Evolutionary conservation across 1,140 invertebrate species (phyloP), one percentile per base, ranked within the genome.

Genomic region (Sesamia nonagrioides): DNA sequence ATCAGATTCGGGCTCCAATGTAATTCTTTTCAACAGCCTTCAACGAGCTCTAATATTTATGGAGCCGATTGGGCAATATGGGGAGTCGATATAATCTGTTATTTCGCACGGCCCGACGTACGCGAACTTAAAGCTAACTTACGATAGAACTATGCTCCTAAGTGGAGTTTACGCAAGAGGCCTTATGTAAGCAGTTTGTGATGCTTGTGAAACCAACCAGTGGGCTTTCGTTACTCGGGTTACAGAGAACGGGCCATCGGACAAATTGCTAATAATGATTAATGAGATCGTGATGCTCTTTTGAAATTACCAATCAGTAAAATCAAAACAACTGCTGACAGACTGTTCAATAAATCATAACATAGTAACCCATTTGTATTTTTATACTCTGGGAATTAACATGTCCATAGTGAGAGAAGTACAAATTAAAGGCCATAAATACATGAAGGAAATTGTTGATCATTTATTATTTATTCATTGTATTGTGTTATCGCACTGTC

Each of bases 161-260:
- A 92, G 90, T 89, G 84, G 79, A 71, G 84, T 88, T 94, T 92
- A 88, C 89, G 90, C 86, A 92, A 93, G 85, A 82, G 42, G 80
- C 76, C 60, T 74, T 92, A 93, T 92, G 87, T 94, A 94, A 94
- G 87, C 86, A 85, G 88, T 90, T 90, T 88, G 84, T 86, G 56
- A 45, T 90, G 88, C 86, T 92, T 92, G 88, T 87, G 91, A 88
- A 91, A 91, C 86, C 40, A 56, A 72, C 37, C 80, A 71, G 80
- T 84, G 86, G 84, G 86, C 87, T 91, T 92, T 90, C 86, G 83
- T 88, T 89, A 83, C 85, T 85, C 77, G 74, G 82, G 80, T 88
- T 86, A 82, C 82, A 85, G 84, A 81, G 81, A 80, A 75, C 48
- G 75, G 56, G 63, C 73, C 81, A 82, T 85, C 82, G 78, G 78